Evolutionary conservation across 1,140 invertebrate genomes (phyloP).

Genomic region (Drosophila nebulosa): DNA sequence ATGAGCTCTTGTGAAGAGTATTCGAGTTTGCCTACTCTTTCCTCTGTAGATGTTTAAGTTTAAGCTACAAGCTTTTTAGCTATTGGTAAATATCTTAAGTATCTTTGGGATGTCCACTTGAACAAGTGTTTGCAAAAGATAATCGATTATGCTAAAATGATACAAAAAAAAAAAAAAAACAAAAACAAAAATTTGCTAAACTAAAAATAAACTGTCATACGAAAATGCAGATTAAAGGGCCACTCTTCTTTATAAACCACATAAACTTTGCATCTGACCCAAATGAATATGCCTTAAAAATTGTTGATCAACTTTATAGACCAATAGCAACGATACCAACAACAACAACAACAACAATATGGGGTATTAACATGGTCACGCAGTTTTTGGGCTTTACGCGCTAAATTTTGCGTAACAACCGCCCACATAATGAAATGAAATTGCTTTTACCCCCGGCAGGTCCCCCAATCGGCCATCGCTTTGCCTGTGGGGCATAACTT

Average conservation of each 20-base stretch:
- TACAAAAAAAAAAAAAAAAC: neutral
- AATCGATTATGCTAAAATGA: neutral
- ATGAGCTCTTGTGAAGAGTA: too few relatives aligned
- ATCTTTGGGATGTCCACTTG: neutral
- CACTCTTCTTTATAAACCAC: neutral
- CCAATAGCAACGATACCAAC: neutral
- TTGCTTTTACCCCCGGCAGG: constrained; percentile 15
- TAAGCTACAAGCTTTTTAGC: neutral
- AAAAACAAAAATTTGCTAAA: neutral
- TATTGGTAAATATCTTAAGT: neutral
- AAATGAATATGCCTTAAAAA: neutral
- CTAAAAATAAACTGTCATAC: neutral
- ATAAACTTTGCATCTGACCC: neutral
- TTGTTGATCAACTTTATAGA: constrained; percentile 20
- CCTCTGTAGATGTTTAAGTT: neutral
- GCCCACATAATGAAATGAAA: constrained; percentile 17
- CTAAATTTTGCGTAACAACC: constrained; percentile 32
- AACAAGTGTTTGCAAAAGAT: neutral
- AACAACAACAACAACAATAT: neutral
- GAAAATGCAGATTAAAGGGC: neutral
- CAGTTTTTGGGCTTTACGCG: constrained; percentile 20
- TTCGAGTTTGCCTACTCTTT: too few relatives aligned
- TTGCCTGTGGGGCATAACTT: neutral
- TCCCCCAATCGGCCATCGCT: neutral
- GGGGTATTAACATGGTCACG: constrained; percentile 13